Evolutionary conservation across 2,888 invertebrate species (phyloP).

Genomic region (Xanthia togata): DNA sequence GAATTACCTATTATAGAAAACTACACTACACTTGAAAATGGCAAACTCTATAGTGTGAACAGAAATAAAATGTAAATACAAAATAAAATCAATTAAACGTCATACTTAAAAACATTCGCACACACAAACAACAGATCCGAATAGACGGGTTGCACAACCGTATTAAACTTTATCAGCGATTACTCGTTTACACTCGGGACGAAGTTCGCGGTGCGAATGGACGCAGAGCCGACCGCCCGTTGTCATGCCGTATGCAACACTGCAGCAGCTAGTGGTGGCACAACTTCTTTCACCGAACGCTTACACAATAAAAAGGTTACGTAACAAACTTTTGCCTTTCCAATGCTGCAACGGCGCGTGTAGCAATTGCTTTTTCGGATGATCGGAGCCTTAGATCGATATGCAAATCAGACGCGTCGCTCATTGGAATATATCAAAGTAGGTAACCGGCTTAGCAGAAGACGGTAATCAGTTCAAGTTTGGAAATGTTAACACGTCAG

Average conservation of each 20-base stretch:
- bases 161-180: constrained; percentile 54
- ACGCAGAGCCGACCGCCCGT: constrained; percentile 76
- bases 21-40: constrained; percentile 39
- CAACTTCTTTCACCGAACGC: constrained; percentile 84
- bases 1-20: constrained; percentile 10
- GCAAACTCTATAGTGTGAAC: constrained; percentile 24
- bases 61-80: constrained; percentile 40
- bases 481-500: constrained; percentile 29
- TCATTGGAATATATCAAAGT: constrained; percentile 42
- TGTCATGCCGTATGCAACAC: constrained; percentile 80
- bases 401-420: constrained; percentile 45
- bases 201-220: constrained; percentile 61
- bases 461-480: constrained; percentile 53
- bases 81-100: constrained; percentile 35
- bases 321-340: constrained; percentile 85
- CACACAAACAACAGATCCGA: constrained; percentile 60
- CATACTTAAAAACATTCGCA: constrained; percentile 64
- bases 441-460: constrained; percentile 56
- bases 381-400: constrained; percentile 61
- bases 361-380: constrained; percentile 76
- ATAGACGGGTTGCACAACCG: constrained; percentile 64
- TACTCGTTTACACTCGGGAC: constrained; percentile 54
- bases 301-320: constrained; percentile 85
- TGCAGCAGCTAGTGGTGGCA: constrained; percentile 76
- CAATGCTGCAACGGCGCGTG: constrained; percentile 79